Evolutionary conservation across 2,888 invertebrate species (phyloP), one percentile per base, ranked within the genome.

Genomic region (Drosophila colorata): DNA sequence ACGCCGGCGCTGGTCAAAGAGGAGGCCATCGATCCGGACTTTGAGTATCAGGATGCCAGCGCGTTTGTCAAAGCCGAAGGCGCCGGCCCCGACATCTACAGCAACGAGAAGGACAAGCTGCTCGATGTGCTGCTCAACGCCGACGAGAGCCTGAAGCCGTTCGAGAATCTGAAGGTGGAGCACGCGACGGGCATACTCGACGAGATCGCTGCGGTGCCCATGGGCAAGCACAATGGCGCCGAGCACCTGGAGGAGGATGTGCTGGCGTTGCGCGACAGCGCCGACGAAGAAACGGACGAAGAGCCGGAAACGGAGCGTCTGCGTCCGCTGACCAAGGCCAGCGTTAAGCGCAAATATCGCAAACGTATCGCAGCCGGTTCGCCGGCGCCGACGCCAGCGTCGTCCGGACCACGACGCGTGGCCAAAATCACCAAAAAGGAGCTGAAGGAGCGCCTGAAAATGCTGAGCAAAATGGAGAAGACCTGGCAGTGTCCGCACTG

Each of bases 401-500:
- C 64, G 0, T 7, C 70, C 2, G 72, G 57, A 1, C 76, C 90
- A 0, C 78, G 82, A 18, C 90, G 91, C 4, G 80, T 88, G 28
- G 81, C 90, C 18, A 89, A 87, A 48, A 74, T 91, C 8, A 79
- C 85, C 2, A 89, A 90, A 44, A 85, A 83, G 47, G 88, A 90
- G 60, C 74, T 90, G 0, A 91, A 81, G 31, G 89, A 88, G 46
- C 91, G 91, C 2, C 74, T 90, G 37, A 90, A 88, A 47, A 81
- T 90, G 72, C 38, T 90, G 1, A 87, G 81, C 38, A 91, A 90
- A 51, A 87, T 90, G 61, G 91, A 91, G 14, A 90, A 84, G 65
- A 74, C 81, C 2, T 91, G 91, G 82, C 72, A 90, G 60, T 92
- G 92, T 60, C 84, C 88, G 5, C 78, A 88, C 41, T 92, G 92